Conservation (phyloP, 35 echinoderm and acorn worm species). For the Amphiura filiformis region DNA sequence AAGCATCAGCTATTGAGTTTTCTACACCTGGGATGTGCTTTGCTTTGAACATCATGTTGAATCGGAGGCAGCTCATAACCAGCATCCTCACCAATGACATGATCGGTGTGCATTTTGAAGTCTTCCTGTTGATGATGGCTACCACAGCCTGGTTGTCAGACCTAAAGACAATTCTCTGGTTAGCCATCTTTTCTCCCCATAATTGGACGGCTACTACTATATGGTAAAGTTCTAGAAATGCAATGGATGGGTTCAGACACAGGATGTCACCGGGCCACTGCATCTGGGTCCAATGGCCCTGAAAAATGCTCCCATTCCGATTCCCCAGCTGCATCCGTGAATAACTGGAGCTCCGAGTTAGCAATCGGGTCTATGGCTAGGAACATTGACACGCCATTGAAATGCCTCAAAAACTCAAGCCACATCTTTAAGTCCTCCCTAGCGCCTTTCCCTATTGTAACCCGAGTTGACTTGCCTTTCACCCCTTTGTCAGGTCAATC, state of each 20-base stretch:
- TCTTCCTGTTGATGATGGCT: conserved; percentile 24
- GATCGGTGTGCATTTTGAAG: conserved; percentile 20
- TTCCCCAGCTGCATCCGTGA: conserved; percentile 3
- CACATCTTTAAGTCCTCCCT: background rate
- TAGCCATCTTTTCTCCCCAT: background rate
- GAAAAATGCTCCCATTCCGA: conserved; percentile 31
- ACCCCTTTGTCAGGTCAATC: conserved; percentile 28
- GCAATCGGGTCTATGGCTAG: background rate
- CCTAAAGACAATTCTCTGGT: conserved; percentile 36
- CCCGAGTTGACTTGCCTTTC: background rate
- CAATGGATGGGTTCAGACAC: background rate
- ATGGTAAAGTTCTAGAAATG: conserved; percentile 23
- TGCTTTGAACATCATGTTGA: conserved; percentile 18
- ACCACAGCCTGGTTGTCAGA: conserved; percentile 46
- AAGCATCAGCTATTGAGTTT: conserved; percentile 26
- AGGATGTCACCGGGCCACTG: background rate
- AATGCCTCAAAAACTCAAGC: background rate
- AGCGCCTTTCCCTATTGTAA: conserved; percentile 11
- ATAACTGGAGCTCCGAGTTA: conserved; percentile 14
- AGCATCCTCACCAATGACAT: conserved; percentile 18
- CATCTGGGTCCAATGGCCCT: conserved; percentile 3
- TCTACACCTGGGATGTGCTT: conserved; percentile 19
- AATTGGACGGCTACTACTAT: conserved; percentile 17
- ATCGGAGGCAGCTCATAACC: background rate
- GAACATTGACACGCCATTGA: conserved; percentile 17